Evolutionary conservation across 2,797 vertebrate genomes (phyloP), one percentile per base, ranked within the genome.

Genomic region (Gallinago stenura): DNA sequence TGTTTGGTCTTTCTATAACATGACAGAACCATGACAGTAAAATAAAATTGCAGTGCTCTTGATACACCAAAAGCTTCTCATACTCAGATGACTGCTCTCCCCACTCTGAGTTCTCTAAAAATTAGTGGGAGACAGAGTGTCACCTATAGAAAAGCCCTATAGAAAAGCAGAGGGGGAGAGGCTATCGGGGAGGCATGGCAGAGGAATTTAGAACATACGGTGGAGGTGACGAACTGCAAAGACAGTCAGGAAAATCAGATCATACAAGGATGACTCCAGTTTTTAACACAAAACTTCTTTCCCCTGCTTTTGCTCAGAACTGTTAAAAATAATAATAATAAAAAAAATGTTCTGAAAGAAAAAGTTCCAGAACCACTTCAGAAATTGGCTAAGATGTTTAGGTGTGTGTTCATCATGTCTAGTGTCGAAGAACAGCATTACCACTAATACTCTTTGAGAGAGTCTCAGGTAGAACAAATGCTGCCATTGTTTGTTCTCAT

Each of bases 391-490:
- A 30, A 72, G 65, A 22, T 65, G n/a, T 35, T 76, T 75, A 35
- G 20, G 41, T n/a, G 24, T 60, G 7, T 70, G 46, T 54, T 85
- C 57, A 43, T 37, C 35, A 12, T 16, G 19, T 45, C 73, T 39
- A 82, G 50, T 66, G 79, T 46, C 58, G 60, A 51, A 56, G 75
- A 80, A 18, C 71, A 90, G 10, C 62, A 24, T 31, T 22, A 54
- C 33, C 43, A 69, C 50, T 1, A 82, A 60, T 19, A 10, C 15
- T 37, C 53, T 77, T 14, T 41, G 83, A 68, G 88, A 91, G 71
- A 93, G 62, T 39, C 81, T 85, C 26, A 65, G 71, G 64, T 64
- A 78, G 88, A 90, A 93, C 28, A 82, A 95, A 92, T 50, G 66
- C 45, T 95, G 71, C 88, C 64, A 60, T 60, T 87, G 89, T 79